Conservation (phyloP, 2,113 vertebrate species). For the Oplegnathus fasciatus region DNA sequence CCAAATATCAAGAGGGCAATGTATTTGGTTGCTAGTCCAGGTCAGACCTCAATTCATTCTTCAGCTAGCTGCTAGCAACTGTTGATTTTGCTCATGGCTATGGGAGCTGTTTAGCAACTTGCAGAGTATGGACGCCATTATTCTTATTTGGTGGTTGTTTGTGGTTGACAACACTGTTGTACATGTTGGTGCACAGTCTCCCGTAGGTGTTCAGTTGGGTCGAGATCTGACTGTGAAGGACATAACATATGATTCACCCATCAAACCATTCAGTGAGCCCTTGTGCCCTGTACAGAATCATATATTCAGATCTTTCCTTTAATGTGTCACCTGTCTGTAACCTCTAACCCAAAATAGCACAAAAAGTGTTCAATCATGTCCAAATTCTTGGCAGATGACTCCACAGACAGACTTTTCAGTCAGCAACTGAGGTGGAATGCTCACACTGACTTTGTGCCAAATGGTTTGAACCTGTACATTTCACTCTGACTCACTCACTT, state of each 20-base stretch:
- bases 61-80: not conserved
- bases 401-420: constrained; percentile 33
- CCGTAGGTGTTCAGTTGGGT: not conserved
- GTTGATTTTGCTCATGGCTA: not conserved
- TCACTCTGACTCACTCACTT: constrained; percentile 53
- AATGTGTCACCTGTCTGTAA: not conserved
- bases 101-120: not conserved
- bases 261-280: not conserved
- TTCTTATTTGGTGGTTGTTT: not conserved
- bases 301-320: not conserved
- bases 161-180: no score
- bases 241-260: not conserved
- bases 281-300: not conserved
- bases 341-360: not conserved
- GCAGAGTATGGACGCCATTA: not conserved
- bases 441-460: constrained; percentile 42
- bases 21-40: not conserved
- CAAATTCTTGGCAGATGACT: constrained; percentile 7
- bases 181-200: not conserved
- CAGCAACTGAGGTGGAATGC: constrained; percentile 1
- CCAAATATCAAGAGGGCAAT: not conserved
- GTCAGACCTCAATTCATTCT: not conserved
- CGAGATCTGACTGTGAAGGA: not conserved
- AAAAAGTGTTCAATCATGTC: constrained; percentile 13
- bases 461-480: constrained; percentile 51